These are phyloP conservation scores for Chloroclystis v-ata DNA, from an alignment of 2,888 invertebrate genomes.

Conservation along the genomic window DNA sequence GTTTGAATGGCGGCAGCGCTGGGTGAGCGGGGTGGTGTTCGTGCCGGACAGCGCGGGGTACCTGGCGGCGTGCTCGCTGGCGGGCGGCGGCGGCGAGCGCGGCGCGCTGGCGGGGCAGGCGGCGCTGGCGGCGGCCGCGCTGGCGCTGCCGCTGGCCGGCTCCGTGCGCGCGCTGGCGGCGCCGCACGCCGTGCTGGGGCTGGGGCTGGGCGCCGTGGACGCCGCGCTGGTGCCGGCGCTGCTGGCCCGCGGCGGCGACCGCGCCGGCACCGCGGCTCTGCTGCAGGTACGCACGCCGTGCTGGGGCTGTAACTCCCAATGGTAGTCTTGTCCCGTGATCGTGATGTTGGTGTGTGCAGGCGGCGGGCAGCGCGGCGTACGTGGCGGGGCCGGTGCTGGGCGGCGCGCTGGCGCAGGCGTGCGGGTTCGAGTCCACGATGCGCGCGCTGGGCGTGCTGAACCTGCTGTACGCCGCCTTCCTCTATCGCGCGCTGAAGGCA, in stretches of 20 bases:
- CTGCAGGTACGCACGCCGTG: slow-evolving; percentile 35
- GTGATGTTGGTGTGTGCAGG: slow-evolving; percentile 39
- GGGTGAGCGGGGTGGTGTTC: slow-evolving; percentile 62
- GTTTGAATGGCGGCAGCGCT: slow-evolving; percentile 48
- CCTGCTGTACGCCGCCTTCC: slow-evolving; percentile 53
- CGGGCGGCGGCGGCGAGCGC: slow-evolving; percentile 35
- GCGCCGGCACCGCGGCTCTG: slow-evolving; percentile 55
- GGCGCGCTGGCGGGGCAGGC: slow-evolving; percentile 47
- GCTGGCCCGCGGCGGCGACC: slow-evolving; percentile 36
- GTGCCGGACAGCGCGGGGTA: slow-evolving; percentile 67
- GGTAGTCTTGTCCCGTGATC: no score
- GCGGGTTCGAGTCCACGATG: slow-evolving; percentile 54
- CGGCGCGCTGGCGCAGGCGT: slow-evolving; percentile 50
- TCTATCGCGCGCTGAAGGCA: slow-evolving; percentile 46
- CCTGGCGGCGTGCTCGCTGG: slow-evolving; percentile 52
- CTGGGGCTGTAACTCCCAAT: no score
- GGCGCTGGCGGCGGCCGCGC: slow-evolving; percentile 56
- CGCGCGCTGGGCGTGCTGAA: slow-evolving; percentile 57
- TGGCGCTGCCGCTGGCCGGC: slow-evolving; percentile 55
- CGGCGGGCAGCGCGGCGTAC: slow-evolving; percentile 59
- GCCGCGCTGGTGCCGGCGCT: slow-evolving; percentile 67
- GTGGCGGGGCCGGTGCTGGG: slow-evolving; percentile 56
- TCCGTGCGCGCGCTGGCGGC: slow-evolving; percentile 52
- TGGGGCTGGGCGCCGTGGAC: slow-evolving; percentile 58
- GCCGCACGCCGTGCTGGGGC: slow-evolving; percentile 58